Base-by-base conservation (phyloP, 1,140 invertebrate genomes). In the Aphelenchoides besseyi region DNA sequence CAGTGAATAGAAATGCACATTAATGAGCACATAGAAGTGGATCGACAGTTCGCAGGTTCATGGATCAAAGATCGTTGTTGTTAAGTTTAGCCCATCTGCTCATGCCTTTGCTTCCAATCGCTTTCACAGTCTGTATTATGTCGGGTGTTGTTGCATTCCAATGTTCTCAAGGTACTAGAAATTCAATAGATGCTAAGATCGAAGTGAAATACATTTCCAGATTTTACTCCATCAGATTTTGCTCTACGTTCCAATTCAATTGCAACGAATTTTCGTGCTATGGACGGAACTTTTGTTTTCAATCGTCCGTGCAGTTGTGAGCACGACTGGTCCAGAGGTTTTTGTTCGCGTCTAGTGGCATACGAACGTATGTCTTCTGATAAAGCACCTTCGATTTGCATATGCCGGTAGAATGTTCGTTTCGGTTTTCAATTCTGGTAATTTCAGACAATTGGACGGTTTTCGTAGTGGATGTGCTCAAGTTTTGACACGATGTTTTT, bases 401-500 rank as follows among this genome's bases (percentile, higher is more conserved):
- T 77, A 53, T 77, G 75, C 75, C 71, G 75, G 75, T 77, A 23
- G 28, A 29, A 63, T 2, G 18, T 36, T 35, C 16, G 1, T 16
- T 3, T 59, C 29, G 30, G 12, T 37, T 61, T 48, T 48, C 41
- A 70, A 73, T 55, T 23, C 18, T n/a, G 52, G 0, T 23, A 30
- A 35, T 68, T 69, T 36, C 33, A 75, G 37, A 30, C 59, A 26
- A 66, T 52, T 74, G 26, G 61, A 77, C 30, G 62, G 63, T 5
- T 57, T 26, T 33, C 37, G 59, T 29, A 71, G 28, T 3, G 64
- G 33, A 18, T 77, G 75, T 52, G 55, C 33, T 53, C 75, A 77
- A 55, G 73, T 77, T 66, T 26, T 77, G 30, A 76, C 75, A 5
- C 53, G 75, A 18, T 77, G 75, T 59, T 77, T 77, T 16, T 32